Evolutionary conservation across 2,888 invertebrate genomes (phyloP), one percentile per base, ranked within the genome.

Genomic region (Eudemis profundana): DNA sequence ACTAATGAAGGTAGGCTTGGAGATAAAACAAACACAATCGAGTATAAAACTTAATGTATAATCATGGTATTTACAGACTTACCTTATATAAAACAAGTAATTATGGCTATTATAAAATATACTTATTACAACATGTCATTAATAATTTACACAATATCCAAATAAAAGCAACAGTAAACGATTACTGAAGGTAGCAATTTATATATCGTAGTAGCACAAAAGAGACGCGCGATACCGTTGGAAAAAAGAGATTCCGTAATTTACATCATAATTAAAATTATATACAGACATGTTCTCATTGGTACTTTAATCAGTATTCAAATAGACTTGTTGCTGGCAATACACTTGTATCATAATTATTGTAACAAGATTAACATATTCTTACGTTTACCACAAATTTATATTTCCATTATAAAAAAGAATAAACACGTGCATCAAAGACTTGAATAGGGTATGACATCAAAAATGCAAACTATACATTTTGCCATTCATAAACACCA

Each of bases 31-130:
- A 90, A 90, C 87, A 87, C 90, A 84, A 86, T 86, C 72, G 77
- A 85, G 86, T 92, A 91, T 91, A 91, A 92, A 92, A 92, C 91
- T 92, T 92, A 92, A 90, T 90, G 89, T 92, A 88, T 91, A 92
- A 90, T 92, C 86, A 86, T 90, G 87, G 85, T 92, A 92, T 92
- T 91, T 92, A 92, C 92, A 92, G 85, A 86, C 89, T 89, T 92
- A 91, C 76, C 73, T 88, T 90, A 91, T 90, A 90, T 89, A 91
- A 92, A 91, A 91, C 91, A 92, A 91, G 88, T 91, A 87, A 87
- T 89, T 90, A 92, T 91, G 90, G 91, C 89, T 92, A 91, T 89
- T 81, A 88, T 87, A 87, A 78, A 78, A 89, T 88, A 89, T 89
- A 89, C 87, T 90, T 89, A 89, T 87, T 86, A 89, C 87, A 90